Conservation (phyloP, 35 echinoderm and acorn worm genomes). For the Apostichopus californicus region DNA sequence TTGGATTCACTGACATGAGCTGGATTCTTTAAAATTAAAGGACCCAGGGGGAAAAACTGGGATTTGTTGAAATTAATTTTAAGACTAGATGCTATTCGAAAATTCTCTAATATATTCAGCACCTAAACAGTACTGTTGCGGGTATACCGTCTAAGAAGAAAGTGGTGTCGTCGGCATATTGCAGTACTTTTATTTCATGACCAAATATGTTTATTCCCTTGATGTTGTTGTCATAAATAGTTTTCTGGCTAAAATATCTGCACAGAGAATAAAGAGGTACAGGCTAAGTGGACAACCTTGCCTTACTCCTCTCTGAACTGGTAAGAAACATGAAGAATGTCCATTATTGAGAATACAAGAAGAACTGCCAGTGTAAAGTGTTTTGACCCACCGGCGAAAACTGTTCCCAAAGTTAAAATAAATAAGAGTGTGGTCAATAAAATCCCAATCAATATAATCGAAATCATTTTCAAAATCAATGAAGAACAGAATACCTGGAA, state of each 20-base stretch:
- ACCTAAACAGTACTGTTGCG: too few species aligned
- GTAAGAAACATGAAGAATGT: background rate
- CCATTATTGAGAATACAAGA: conserved; percentile 33
- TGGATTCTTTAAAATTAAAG: too few species aligned
- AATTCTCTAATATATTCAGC: too few species aligned
- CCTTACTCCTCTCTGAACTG: background rate
- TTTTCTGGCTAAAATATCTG: background rate
- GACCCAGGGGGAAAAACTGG: too few species aligned
- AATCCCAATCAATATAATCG: background rate
- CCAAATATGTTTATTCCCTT: too few species aligned
- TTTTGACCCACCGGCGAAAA: background rate
- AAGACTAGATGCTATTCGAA: too few species aligned
- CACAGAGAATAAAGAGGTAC: conserved; percentile 9
- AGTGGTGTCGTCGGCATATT: too few species aligned
- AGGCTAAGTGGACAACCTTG: conserved; percentile 32
- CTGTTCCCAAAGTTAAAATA: conserved; percentile 11
- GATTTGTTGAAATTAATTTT: too few species aligned
- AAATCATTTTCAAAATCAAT: background rate
- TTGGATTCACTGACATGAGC: too few species aligned
- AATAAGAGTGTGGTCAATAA: background rate
- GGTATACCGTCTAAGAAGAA: too few species aligned
- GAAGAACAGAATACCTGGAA: background rate
- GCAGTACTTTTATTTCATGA: too few species aligned
- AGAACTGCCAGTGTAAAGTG: background rate
- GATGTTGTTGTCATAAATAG: too few species aligned